Conservation (phyloP, 2,797 vertebrate species). For the Pseudochirops cupreus region DNA sequence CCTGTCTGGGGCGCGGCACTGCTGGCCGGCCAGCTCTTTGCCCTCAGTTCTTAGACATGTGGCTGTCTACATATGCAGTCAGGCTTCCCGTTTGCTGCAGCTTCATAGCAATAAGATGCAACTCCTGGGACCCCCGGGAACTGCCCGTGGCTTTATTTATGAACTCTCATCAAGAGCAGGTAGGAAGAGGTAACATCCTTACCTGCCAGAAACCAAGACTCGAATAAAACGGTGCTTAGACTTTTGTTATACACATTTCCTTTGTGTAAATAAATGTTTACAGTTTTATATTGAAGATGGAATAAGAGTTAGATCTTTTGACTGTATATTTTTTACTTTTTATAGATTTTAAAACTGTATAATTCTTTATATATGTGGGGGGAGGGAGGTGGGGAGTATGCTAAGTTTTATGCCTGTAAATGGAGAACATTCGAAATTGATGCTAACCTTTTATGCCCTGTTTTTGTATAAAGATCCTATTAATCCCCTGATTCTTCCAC, state of each 20-base stretch:
- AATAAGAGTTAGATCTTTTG: slow-evolving; percentile 89
- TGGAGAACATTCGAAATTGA: slow-evolving; percentile 85
- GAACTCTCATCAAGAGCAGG: slow-evolving; percentile 81
- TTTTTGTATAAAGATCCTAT: slow-evolving; percentile 87
- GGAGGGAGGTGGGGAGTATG: slow-evolving; percentile 77
- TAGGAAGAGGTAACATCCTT: slow-evolving; percentile 78
- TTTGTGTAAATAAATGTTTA: slow-evolving; percentile 93
- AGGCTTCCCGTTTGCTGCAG: slow-evolving; percentile 82
- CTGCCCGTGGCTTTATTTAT: slow-evolving; percentile 87
- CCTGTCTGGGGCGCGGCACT: slow-evolving; percentile 38
- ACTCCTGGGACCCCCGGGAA: slow-evolving; percentile 82
- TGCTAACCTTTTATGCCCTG: slow-evolving; percentile 87
- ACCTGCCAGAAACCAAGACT: slow-evolving; percentile 84
- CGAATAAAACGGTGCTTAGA: slow-evolving; percentile 87
- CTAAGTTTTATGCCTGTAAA: slow-evolving; percentile 88
- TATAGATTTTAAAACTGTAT: slow-evolving; percentile 91
- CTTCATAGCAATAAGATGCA: slow-evolving; percentile 88
- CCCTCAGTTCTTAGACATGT: slow-evolving; percentile 66
- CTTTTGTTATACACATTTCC: slow-evolving; percentile 88
- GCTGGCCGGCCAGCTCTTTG: slow-evolving; percentile 53
- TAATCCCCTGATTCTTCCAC: slow-evolving; percentile 88
- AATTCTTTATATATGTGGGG: slow-evolving; percentile 90
- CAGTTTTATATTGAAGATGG: slow-evolving; percentile 91
- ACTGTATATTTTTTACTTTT: slow-evolving; percentile 94
- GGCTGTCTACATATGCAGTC: slow-evolving; percentile 69